Evolutionary conservation across 2,797 vertebrate genomes (phyloP).

Genomic region (Lophius americanus): DNA sequence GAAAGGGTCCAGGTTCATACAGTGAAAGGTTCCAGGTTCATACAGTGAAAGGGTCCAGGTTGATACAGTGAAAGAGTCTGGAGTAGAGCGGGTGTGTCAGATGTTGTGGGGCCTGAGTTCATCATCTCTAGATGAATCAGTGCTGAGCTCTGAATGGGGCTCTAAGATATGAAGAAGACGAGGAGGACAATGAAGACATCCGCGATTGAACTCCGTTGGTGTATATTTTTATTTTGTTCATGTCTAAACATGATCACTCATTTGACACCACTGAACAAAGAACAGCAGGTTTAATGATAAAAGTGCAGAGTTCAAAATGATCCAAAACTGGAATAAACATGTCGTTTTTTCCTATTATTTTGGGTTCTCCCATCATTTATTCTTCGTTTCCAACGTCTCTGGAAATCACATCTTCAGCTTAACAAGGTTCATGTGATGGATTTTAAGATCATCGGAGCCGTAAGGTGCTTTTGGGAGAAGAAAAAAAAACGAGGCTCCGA

Average conservation of each 20-base stretch:
- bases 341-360: no score
- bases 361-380: no score
- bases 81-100: no score
- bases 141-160: no score
- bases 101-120: no score
- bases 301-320: slow-evolving; percentile 4
- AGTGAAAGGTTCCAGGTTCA: no score
- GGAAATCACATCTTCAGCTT: background rate
- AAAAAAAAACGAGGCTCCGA: background rate
- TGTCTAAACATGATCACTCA: slow-evolving; percentile 2
- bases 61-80: no score
- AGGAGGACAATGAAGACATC: background rate
- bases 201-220: background rate
- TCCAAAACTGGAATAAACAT: background rate
- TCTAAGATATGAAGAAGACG: background rate
- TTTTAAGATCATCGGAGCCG: background rate
- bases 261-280: slow-evolving; percentile 17
- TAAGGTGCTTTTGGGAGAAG: background rate
- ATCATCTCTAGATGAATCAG: no score
- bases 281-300: slow-evolving; percentile 4
- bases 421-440: background rate
- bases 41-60: no score
- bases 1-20: no score
- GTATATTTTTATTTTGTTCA: slow-evolving; percentile 10
- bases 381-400: background rate